Percentiles rank a stretch among this genome's conserved stretches.
Evolutionary conservation across 2,113 vertebrate genomes (phyloP).

Genomic region (Vicugna pacos): DNA sequence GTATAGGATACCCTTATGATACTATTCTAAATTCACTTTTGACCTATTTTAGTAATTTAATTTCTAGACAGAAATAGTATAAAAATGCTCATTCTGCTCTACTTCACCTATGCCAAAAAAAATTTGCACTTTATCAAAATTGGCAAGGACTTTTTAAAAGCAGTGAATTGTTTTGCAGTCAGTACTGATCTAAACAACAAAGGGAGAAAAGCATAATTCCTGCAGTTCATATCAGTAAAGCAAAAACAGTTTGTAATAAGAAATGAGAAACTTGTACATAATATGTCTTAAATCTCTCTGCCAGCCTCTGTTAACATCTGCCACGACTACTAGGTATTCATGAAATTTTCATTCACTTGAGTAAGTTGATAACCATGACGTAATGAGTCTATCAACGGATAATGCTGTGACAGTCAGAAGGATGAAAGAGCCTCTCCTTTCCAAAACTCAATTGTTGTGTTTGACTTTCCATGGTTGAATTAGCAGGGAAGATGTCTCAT

Average conservation of each 20-base stretch:
- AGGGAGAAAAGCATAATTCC: neutral
- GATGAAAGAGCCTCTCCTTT: neutral
- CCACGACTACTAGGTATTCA: neutral
- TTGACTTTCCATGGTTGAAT: constrained; percentile 4
- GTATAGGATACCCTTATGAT: neutral
- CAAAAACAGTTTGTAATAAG: constrained; percentile 45
- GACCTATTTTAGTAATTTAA: neutral
- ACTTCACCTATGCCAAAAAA: neutral
- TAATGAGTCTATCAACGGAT: constrained; percentile 28
- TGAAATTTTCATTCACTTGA: constrained; percentile 54
- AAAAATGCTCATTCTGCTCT: neutral
- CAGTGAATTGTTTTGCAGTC: constrained; percentile 1
- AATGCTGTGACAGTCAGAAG: neutral
- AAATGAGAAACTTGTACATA: constrained; percentile 43
- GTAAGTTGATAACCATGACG: constrained; percentile 24
- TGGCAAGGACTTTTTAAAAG: constrained; percentile 34
- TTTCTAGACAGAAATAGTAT: neutral
- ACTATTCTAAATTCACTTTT: constrained; percentile 22
- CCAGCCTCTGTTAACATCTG: neutral
- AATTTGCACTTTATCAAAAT: constrained; percentile 54
- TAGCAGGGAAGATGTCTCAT: neutral
- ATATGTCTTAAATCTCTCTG: constrained; percentile 28
- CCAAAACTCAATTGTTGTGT: neutral
- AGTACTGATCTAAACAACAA: constrained; percentile 18
- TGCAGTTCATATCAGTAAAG: constrained; percentile 13